Percentiles rank a stretch among this genome's conserved stretches.
phyloP scores from a whole-genome alignment of 2,113 vertebrate species.

The Taxidea taxus region DNA sequence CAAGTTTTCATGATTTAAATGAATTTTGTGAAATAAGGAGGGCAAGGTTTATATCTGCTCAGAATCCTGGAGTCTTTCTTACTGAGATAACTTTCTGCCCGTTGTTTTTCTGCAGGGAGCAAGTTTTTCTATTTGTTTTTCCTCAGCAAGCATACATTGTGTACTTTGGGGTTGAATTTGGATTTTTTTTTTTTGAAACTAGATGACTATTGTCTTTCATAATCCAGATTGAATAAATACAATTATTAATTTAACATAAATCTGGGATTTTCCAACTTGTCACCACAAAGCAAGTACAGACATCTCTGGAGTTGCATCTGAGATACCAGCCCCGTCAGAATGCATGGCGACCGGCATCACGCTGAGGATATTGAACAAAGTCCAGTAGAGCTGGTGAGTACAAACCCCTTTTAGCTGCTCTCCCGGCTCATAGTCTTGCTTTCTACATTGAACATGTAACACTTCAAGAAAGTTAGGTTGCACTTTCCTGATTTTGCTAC shows the following conservation, averaged over 20 bases:
- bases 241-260: not conserved
- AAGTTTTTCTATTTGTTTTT: not conserved
- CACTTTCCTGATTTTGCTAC: not conserved
- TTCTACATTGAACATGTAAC: not conserved
- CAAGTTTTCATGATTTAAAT: slow-evolving; percentile 7
- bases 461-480: not conserved
- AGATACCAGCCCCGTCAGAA: not conserved
- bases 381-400: slow-evolving; percentile 29
- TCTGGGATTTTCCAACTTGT: not conserved
- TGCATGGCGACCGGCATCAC: not conserved
- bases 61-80: not conserved
- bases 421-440: not conserved
- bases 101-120: not conserved
- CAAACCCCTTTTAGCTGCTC: not conserved
- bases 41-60: not conserved
- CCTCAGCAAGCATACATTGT: not conserved
- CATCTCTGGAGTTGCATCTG: not conserved
- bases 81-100: not conserved
- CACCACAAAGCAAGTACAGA: not conserved
- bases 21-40: slow-evolving; percentile 2
- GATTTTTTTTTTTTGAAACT: not conserved
- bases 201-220: not conserved
- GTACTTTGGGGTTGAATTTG: not conserved
- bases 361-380: not conserved
- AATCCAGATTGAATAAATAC: not conserved